These are phyloP conservation scores for Oxytorus armatus DNA, from an alignment of 2,888 invertebrate genomes.

Conservation along the genomic window DNA sequence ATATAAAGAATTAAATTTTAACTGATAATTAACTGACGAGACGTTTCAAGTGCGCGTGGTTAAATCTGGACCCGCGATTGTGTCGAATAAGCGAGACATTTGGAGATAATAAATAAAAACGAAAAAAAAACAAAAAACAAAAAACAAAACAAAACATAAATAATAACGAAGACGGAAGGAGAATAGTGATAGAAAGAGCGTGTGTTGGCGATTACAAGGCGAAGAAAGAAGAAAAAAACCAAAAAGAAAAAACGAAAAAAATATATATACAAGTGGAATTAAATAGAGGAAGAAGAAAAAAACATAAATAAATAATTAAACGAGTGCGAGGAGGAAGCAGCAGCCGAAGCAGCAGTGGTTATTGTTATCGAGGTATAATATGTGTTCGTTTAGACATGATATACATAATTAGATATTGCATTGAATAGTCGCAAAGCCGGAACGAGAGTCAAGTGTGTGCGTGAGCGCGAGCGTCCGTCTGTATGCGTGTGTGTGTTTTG, in stretches of 20 bases:
- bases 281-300: slow-evolving; percentile 6
- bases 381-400: slow-evolving; percentile 83
- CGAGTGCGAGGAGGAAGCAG: slow-evolving; percentile 62
- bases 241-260: slow-evolving; percentile 5
- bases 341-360: slow-evolving; percentile 70
- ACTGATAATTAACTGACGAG: slow-evolving; percentile 60
- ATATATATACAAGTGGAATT: slow-evolving; percentile 17
- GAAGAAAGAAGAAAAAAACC: slow-evolving; percentile 12
- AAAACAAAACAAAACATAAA: slow-evolving; percentile 5
- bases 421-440: slow-evolving; percentile 69
- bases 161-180: slow-evolving; percentile 17
- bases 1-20: slow-evolving; percentile 61
- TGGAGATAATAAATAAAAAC: not conserved
- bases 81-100: not conserved
- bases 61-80: slow-evolving; percentile 18
- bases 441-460: slow-evolving; percentile 27
- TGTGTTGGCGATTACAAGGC: slow-evolving; percentile 41
- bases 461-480: not conserved
- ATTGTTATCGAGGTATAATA: slow-evolving; percentile 82
- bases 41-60: slow-evolving; percentile 57
- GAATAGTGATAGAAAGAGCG: slow-evolving; percentile 38
- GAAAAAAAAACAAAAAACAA: no score
- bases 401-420: slow-evolving; percentile 80
- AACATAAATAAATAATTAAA: no score
- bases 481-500: slow-evolving; percentile 14